Evolutionary conservation across 2,113 vertebrate species (phyloP).

Genomic region (Plotosus lineatus): DNA sequence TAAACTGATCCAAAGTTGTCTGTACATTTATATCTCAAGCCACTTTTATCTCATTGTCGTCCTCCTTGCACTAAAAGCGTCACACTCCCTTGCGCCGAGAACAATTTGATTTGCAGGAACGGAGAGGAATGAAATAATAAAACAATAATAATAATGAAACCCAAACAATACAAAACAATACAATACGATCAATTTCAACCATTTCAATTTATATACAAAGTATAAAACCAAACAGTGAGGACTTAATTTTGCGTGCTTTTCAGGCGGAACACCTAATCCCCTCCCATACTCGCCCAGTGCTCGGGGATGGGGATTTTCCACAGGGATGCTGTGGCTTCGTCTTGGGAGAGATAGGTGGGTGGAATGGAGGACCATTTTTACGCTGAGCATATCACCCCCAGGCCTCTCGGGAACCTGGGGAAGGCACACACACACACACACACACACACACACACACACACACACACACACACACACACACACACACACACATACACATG

Average conservation of each 20-base stretch:
- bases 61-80: slow-evolving; percentile 58
- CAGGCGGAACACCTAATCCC: slow-evolving; percentile 73
- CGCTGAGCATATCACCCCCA: slow-evolving; percentile 55
- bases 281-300: slow-evolving; percentile 50
- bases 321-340: slow-evolving; percentile 56
- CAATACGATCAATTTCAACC: slow-evolving; percentile 68
- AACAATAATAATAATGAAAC: slow-evolving; percentile 55
- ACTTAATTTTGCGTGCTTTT: slow-evolving; percentile 74
- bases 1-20: slow-evolving; percentile 23
- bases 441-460: slow-evolving; percentile 35
- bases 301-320: slow-evolving; percentile 66
- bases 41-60: slow-evolving; percentile 62
- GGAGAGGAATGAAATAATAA: slow-evolving; percentile 66
- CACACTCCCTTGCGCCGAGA: slow-evolving; percentile 72
- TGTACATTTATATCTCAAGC: slow-evolving; percentile 26
- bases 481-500: slow-evolving; percentile 48
- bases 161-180: slow-evolving; percentile 39
- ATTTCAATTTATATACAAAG: slow-evolving; percentile 75
- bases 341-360: slow-evolving; percentile 71
- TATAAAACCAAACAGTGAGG: slow-evolving; percentile 75
- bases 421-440: slow-evolving; percentile 48
- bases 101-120: slow-evolving; percentile 73
- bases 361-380: slow-evolving; percentile 60
- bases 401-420: slow-evolving; percentile 55
- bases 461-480: slow-evolving; percentile 4